Evolutionary conservation across 2,888 invertebrate species (phyloP).

Genomic region (Hemicrepidius hirtus): DNA sequence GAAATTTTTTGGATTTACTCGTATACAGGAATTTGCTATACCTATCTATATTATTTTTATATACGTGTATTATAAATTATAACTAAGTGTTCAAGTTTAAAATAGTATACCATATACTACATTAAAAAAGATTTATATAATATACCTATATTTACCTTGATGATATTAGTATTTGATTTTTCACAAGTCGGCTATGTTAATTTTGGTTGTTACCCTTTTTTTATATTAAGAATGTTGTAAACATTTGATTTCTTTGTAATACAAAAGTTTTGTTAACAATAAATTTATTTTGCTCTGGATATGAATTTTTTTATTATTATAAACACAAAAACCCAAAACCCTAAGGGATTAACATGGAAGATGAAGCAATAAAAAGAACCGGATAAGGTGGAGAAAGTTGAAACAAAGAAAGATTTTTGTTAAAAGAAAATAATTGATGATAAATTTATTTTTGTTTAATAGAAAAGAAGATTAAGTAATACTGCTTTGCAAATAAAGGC

Average conservation of each 20-base stretch:
- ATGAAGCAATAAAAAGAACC: too few relatives aligned
- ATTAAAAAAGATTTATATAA: background rate
- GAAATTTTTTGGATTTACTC: conserved; percentile 7
- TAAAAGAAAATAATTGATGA: too few relatives aligned
- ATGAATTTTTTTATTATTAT: background rate
- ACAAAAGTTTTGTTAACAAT: conserved; percentile 30
- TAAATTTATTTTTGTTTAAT: too few relatives aligned
- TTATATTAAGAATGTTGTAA: too few relatives aligned
- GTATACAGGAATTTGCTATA: conserved; percentile 24
- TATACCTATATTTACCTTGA: background rate
- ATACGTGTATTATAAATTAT: conserved; percentile 38
- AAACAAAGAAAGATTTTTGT: too few relatives aligned
- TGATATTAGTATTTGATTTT: conserved; percentile 7
- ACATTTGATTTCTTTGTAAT: conserved; percentile 19
- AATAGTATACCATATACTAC: conserved; percentile 22
- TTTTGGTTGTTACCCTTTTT: too few relatives aligned
- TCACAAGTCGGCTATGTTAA: too few relatives aligned
- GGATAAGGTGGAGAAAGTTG: too few relatives aligned
- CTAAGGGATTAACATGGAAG: background rate
- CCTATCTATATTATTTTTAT: conserved; percentile 37
- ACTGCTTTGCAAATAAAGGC: too few relatives aligned
- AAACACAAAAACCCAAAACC: background rate
- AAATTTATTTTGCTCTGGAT: conserved; percentile 15
- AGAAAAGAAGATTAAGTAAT: too few relatives aligned
- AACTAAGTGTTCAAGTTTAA: conserved; percentile 43